Base-by-base conservation (phyloP, 2,113 vertebrate genomes). In the Macrotus californicus region DNA sequence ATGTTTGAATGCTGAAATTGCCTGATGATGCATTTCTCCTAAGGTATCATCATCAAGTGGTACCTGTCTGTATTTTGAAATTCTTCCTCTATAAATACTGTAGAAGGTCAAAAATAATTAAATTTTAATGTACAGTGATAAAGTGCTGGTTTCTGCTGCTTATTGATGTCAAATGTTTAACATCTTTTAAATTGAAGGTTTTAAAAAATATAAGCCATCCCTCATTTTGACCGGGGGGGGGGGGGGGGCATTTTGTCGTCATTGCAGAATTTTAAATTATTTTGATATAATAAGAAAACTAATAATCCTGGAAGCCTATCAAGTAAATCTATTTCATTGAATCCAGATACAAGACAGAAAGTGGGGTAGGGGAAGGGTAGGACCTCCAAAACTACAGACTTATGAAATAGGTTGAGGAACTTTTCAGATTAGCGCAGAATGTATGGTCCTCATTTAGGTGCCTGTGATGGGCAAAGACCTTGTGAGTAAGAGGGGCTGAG, bases 251-350 rank as follows among this genome's bases (percentile, higher is more conserved):
- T 56, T 67, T 3, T 83, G 31, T 86, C 34, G 18, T 94, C 77
- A 43, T 83, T 90, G n/a, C 8, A 64, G 43, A 4, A n/a, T 81
- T 93, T 91, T 83, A 83, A 72, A 46, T 87, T 93, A 81, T 79
- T 92, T 92, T 87, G 31, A 34, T 89, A 26, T 83, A 80, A 66
- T 84, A 77, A 59, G n/a, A 94, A 92, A 91, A 69, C 48, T 41
- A 87, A 41, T 76, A 86, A 86, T 91, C 91, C 46, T 67, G 34
- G 36, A 94, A 93, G 31, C 64, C 46, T 31, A 31, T 61, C 56
- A 81, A 43, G 22, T 79, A 92, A 89, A 89, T 94, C 34, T 83
- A 26, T 84, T 90, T 80, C 48, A 64, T 26, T 90, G 54, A 91
- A 79, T 85, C 46, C 24, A 61, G 43, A 48, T 22, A 81, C 10